Percentiles rank a stretch among this genome's conserved stretches.
Conservation (phyloP, 2,888 invertebrate genomes). For the Mycogona germanica region DNA sequence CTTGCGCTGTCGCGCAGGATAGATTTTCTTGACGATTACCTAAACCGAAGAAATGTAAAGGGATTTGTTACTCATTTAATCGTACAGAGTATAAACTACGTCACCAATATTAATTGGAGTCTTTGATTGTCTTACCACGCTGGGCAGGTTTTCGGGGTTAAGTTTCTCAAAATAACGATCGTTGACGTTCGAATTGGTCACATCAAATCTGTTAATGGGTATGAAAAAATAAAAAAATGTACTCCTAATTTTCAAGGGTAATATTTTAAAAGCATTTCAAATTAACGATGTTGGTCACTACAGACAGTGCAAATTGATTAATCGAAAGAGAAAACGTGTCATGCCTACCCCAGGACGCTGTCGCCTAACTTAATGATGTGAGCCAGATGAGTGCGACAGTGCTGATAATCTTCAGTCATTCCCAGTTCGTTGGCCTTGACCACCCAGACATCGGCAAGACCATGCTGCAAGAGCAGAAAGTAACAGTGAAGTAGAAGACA, state of each 20-base stretch:
- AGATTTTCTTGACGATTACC: conserved; percentile 84
- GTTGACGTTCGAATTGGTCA: conserved; percentile 84
- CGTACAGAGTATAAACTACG: neutral
- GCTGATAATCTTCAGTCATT: conserved; percentile 57
- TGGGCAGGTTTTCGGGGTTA: conserved; percentile 51
- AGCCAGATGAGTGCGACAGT: conserved; percentile 86
- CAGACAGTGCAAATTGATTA: neutral
- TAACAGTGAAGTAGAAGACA: too few relatives aligned
- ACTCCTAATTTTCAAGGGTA: neutral
- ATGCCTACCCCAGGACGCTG: conserved; percentile 65
- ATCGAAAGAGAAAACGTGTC: neutral
- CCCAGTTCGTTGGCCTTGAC: conserved; percentile 78
- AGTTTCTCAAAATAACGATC: conserved; percentile 77
- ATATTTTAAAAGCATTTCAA: neutral
- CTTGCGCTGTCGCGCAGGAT: conserved; percentile 54
- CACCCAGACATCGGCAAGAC: conserved; percentile 86
- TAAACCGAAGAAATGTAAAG: conserved; percentile 23
- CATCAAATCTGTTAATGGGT: conserved; percentile 54
- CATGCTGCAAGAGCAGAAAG: conserved; percentile 26
- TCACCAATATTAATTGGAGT: conserved; percentile 15
- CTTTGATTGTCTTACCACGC: conserved; percentile 50
- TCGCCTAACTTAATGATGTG: conserved; percentile 88
- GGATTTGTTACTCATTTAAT: too few relatives aligned
- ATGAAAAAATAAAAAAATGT: conserved; percentile 5
- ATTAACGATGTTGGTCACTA: neutral